Percentiles rank a stretch among this genome's conserved stretches.
These are phyloP conservation scores for Rhinoderma darwinii DNA, from an alignment of 2,113 vertebrate genomes.

Conservation along the genomic window DNA sequence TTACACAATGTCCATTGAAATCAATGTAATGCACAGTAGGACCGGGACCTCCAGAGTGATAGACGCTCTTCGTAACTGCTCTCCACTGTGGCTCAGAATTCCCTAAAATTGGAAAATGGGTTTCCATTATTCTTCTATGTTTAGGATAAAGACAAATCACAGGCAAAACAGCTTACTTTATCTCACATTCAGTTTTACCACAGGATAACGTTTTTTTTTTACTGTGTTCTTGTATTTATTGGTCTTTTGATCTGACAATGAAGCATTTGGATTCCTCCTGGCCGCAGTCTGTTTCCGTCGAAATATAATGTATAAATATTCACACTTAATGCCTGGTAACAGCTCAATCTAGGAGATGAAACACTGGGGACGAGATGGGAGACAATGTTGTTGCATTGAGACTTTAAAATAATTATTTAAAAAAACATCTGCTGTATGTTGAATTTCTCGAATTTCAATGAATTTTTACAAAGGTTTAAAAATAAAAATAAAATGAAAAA, in stretches of 20 bases:
- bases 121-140: too few species aligned
- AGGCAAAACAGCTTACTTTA: background rate
- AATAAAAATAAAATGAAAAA: background rate
- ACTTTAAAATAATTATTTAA: background rate
- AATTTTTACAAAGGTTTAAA: background rate
- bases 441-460: background rate
- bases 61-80: too few species aligned
- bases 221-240: background rate
- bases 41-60: too few species aligned
- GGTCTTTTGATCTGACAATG: background rate
- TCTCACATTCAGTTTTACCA: background rate
- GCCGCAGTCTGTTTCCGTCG: background rate
- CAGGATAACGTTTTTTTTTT: background rate
- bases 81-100: too few species aligned
- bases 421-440: conserved; percentile 7
- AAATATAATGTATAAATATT: background rate
- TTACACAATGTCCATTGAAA: too few species aligned
- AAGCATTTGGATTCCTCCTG: background rate
- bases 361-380: background rate
- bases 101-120: too few species aligned
- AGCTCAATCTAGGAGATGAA: background rate
- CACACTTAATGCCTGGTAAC: background rate
- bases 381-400: background rate
- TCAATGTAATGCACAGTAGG: too few species aligned
- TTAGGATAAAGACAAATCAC: too few species aligned